Base-by-base conservation (phyloP, 2,888 invertebrate genomes). In the Griposia aprilina region DNA sequence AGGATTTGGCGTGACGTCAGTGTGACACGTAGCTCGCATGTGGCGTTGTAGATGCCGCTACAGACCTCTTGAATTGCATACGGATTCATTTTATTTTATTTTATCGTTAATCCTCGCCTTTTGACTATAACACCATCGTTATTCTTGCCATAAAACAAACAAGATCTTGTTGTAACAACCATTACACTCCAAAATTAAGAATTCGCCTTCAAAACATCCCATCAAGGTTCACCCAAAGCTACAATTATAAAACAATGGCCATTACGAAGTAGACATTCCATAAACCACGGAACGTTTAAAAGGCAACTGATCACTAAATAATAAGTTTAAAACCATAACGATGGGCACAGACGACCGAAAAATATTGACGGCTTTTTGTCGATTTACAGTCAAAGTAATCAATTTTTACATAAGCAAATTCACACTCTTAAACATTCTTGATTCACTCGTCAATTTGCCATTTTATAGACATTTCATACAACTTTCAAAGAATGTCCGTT, bases 171-270 rank as follows among this genome's bases (percentile, higher is more conserved):
- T 48, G 10, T 30, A 76, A 79, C 73, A 23, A 52, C 73, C 55
- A 50, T 76, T 50, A 57, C 3, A 15, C n/a, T 65, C 41, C 15
- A 36, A 66, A 84, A 79, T 65, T 76, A 80, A 70, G 66, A 66
- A 68, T 70, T 41, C 10, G 1, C 30, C 77, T 69, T 80, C 13
- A 74, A 72, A 86, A 74, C 30, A 76, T 50, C 50, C 20, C 74
- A 77, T 74, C 17, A 26, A 5, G 30, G 20, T 59, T 20, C 13
- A 60, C 7, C 15, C 41, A 80, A 59, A 76, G 80, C 69, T 65
- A 60, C 65, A 80, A 77, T 87, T 86, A 80, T 72, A 84, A 82
- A 86, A 78, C 68, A 84, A 82, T 52, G n/a, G 60, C 36, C 76
- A 78, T 88, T 86, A 74, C 23, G 45, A 67, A 57, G n/a, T 66